Percentiles rank a stretch among this genome's conserved stretches.
phyloP scores from a whole-genome alignment of 2,113 vertebrate genomes.

The Neotoma lepida region DNA sequence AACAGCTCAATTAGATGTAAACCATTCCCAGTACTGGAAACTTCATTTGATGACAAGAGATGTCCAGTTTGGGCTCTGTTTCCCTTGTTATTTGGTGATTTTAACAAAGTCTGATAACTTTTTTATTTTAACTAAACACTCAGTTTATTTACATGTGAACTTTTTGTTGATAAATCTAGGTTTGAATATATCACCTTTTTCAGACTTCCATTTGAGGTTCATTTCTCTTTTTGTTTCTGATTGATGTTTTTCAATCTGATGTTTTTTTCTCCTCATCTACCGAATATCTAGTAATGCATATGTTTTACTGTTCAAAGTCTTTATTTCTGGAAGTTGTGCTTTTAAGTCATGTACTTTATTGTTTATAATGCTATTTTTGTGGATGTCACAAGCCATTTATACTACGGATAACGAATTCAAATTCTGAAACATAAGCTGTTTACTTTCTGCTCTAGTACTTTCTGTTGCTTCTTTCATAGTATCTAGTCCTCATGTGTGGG shows the following conservation, averaged over 20 bases:
- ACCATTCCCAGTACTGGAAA: background rate
- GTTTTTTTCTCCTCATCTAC: background rate
- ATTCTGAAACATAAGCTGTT: background rate
- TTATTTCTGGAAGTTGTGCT: constrained; percentile 15
- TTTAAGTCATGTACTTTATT: constrained; percentile 20
- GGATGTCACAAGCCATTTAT: background rate
- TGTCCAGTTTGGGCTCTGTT: background rate
- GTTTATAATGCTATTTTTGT: background rate
- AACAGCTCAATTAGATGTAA: background rate
- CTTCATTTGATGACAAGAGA: background rate
- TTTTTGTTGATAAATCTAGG: background rate
- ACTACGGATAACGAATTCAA: background rate
- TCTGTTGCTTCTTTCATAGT: background rate
- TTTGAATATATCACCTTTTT: constrained; percentile 7
- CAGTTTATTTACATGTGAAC: background rate
- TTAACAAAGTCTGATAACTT: background rate
- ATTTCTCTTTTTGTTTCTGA: constrained; percentile 23
- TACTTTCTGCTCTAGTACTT: background rate
- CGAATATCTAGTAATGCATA: background rate
- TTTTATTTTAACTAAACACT: constrained; percentile 27
- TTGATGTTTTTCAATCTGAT: background rate
- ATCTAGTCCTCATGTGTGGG: background rate
- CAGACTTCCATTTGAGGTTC: background rate
- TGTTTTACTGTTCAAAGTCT: background rate
- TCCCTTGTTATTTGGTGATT: background rate